Evolutionary conservation across 2,797 vertebrate genomes (phyloP).

Genomic region (Falco concolor): DNA sequence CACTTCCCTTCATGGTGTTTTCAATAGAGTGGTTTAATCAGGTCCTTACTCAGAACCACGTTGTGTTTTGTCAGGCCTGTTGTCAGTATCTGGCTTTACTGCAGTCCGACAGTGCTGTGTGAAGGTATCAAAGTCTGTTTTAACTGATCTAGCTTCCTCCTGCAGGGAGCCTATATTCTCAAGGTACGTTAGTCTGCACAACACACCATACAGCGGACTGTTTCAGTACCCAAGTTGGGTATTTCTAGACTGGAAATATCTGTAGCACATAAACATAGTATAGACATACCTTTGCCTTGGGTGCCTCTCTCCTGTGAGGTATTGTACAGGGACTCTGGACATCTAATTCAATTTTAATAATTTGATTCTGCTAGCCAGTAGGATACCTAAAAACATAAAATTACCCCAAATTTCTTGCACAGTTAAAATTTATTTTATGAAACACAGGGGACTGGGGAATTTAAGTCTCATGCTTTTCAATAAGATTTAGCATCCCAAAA

Average conservation of each 20-base stretch:
- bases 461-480: neutral
- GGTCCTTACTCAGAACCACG: neutral
- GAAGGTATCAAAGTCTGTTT: slow-evolving; percentile 7
- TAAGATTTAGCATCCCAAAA: neutral
- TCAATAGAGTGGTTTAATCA: neutral
- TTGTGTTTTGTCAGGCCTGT: neutral
- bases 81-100: neutral
- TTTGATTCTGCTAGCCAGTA: neutral
- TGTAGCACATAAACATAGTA: neutral
- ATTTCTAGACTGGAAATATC: neutral
- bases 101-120: neutral
- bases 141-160: neutral
- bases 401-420: neutral
- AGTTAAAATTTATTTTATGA: neutral
- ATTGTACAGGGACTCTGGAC: neutral
- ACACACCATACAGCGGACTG: neutral
- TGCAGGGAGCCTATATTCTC: slow-evolving; percentile 11
- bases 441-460: neutral
- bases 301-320: neutral
- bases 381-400: neutral
- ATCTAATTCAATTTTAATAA: neutral
- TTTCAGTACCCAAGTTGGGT: neutral
- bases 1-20: neutral
- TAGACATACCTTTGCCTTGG: neutral
- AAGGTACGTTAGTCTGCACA: neutral